phyloP scores from a whole-genome alignment of 23 tunicate genomes.

The Trididemnum miniatum region DNA sequence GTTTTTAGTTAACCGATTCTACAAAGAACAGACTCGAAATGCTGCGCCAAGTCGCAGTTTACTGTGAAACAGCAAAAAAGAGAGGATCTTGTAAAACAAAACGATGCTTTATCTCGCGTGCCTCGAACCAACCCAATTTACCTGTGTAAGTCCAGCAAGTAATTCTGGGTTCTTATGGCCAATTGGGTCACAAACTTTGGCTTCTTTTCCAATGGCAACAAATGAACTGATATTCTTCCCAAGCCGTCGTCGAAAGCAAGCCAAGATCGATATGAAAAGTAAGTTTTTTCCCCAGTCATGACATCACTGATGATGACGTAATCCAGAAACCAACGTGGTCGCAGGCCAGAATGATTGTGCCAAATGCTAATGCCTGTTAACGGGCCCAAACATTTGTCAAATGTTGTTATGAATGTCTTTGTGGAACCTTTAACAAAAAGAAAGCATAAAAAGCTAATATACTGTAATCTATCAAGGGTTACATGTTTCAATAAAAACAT shows the following conservation, averaged over 20 bases:
- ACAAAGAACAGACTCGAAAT: no score
- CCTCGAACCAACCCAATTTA: no score
- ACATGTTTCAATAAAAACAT: not conserved
- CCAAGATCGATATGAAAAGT: constrained; percentile 75
- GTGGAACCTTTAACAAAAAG: constrained; percentile 58
- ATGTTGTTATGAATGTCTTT: constrained; percentile 69
- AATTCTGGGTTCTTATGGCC: constrained; percentile 32
- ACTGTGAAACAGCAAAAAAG: no score
- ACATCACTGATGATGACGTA: constrained; percentile 82
- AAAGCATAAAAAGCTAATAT: no score
- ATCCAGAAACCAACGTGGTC: constrained; percentile 76
- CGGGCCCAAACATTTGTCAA: constrained; percentile 56
- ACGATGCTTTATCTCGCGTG: no score
- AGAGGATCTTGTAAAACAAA: no score
- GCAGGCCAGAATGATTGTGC: constrained; percentile 61
- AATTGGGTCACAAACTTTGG: constrained; percentile 44
- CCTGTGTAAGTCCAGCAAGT: constrained; percentile 65
- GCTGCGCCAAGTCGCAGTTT: no score
- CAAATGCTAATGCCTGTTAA: constrained; percentile 46
- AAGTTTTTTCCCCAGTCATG: constrained; percentile 43
- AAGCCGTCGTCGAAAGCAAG: constrained; percentile 50
- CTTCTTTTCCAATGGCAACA: constrained; percentile 42
- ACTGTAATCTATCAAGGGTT: no score
- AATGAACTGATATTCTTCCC: constrained; percentile 19
- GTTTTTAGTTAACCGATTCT: no score